Conservation (phyloP, 2,797 vertebrate genomes). For the Champsocephalus esox region DNA sequence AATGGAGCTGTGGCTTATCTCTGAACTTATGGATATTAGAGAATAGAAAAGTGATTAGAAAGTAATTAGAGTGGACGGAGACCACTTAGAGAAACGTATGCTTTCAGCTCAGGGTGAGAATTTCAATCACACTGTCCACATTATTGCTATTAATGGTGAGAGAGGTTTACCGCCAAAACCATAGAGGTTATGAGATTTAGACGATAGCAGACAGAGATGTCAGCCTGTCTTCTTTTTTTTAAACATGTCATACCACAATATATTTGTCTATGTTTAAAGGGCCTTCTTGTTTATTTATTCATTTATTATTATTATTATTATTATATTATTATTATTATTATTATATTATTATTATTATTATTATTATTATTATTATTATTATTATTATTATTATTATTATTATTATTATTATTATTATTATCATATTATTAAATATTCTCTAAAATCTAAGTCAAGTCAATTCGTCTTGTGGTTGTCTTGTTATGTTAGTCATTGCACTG, state of each 20-base stretch:
- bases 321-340: background rate
- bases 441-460: background rate
- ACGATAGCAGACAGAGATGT: constrained; percentile 20
- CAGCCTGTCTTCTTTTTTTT: background rate
- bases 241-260: background rate
- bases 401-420: background rate
- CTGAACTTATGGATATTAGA: constrained; percentile 71
- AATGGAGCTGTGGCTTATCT: constrained; percentile 64
- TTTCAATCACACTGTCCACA: constrained; percentile 62
- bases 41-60: constrained; percentile 76
- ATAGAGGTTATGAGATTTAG: constrained; percentile 46
- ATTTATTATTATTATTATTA: background rate
- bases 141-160: constrained; percentile 62
- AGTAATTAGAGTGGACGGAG: constrained; percentile 76
- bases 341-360: background rate
- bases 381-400: background rate
- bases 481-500: background rate
- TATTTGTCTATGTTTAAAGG: background rate
- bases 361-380: background rate
- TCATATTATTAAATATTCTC: background rate
- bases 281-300: background rate
- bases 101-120: constrained; percentile 64
- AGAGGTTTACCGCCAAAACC: constrained; percentile 55
- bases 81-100: constrained; percentile 77
- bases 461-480: background rate